Evolutionary conservation across 2,113 vertebrate genomes (phyloP).

Genomic region (Macquaria australasica): DNA sequence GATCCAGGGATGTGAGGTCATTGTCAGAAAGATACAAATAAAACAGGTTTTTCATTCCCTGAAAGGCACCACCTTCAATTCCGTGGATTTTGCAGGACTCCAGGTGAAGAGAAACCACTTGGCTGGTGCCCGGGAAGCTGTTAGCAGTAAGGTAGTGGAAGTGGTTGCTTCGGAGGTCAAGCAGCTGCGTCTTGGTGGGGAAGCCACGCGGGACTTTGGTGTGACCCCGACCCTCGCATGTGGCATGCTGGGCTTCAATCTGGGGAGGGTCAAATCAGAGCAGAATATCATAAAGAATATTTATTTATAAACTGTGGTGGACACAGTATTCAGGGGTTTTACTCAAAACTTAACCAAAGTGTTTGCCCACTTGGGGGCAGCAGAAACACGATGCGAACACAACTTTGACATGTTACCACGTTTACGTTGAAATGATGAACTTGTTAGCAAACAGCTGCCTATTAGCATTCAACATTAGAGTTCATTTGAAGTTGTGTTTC

Average conservation of each 20-base stretch:
- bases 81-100: slow-evolving; percentile 85
- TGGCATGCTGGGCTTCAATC: slow-evolving; percentile 81
- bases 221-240: slow-evolving; percentile 85
- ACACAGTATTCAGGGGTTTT: not conserved
- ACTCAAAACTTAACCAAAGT: no score
- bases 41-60: slow-evolving; percentile 86
- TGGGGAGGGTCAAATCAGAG: slow-evolving; percentile 27
- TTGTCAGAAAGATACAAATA: slow-evolving; percentile 94
- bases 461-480: not conserved
- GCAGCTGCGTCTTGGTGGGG: slow-evolving; percentile 84
- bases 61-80: slow-evolving; percentile 84
- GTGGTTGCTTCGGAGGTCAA: slow-evolving; percentile 88
- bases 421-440: no score
- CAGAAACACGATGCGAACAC: no score
- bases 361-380: no score
- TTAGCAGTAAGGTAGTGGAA: slow-evolving; percentile 83
- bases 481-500: not conserved
- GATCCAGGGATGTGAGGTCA: slow-evolving; percentile 81
- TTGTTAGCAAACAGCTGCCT: no score
- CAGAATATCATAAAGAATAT: not conserved
- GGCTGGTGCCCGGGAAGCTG: slow-evolving; percentile 84
- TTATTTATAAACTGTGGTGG: not conserved
- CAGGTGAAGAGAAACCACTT: slow-evolving; percentile 91
- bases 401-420: no score
- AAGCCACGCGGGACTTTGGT: slow-evolving; percentile 88